These are phyloP conservation scores for Bombus polaris DNA, from an alignment of 1,140 invertebrate species.

Conservation along the genomic window DNA sequence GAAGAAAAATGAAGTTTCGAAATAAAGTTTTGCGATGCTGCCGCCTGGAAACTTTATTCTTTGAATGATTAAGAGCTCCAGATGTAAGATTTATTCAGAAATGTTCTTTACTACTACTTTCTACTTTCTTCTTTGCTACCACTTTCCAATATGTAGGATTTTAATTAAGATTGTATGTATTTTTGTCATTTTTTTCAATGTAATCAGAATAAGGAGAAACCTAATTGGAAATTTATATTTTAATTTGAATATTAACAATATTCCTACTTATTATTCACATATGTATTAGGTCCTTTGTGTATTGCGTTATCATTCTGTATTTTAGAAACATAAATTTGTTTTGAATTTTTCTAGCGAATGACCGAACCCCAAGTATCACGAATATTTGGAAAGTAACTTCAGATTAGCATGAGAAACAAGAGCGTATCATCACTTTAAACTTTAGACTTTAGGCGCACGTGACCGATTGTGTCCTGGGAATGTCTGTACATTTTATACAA, in stretches of 20 bases:
- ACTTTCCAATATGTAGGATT: not conserved
- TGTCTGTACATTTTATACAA: not conserved
- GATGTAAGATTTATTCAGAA: not conserved
- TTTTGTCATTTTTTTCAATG: no score
- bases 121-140: not conserved
- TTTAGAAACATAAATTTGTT: not conserved
- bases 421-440: not conserved
- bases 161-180: not conserved
- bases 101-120: not conserved
- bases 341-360: not conserved
- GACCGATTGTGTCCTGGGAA: not conserved
- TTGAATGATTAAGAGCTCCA: not conserved
- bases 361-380: not conserved
- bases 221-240: not conserved
- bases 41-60: not conserved
- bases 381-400: not conserved
- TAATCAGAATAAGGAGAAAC: not conserved
- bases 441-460: not conserved
- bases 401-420: not conserved
- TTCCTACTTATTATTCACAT: no score
- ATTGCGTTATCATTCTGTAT: not conserved
- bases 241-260: no score
- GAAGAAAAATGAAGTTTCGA: slow-evolving; percentile 11
- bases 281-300: no score
- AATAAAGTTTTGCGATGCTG: not conserved